Conservation (phyloP, 2,888 invertebrate species). For the Andrena flavipes region DNA sequence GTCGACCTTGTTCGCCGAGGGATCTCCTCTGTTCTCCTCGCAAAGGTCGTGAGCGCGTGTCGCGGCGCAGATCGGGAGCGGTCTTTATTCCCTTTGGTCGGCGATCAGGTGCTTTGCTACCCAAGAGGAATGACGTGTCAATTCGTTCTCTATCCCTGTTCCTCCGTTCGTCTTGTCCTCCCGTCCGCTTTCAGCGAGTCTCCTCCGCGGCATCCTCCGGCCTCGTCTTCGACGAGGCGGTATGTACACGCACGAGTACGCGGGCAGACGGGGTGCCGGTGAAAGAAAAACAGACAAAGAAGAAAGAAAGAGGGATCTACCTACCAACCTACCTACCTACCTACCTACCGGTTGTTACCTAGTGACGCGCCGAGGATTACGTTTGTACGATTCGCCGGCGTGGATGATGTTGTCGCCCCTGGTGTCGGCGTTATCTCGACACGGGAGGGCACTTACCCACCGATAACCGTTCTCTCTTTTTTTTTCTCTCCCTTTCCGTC, state of each 20-base stretch:
- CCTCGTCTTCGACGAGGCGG: slow-evolving; percentile 30
- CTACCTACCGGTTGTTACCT: slow-evolving; percentile 78
- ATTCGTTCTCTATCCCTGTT: slow-evolving; percentile 57
- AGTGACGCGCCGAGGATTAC: slow-evolving; percentile 80
- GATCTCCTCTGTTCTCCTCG: slow-evolving; percentile 17
- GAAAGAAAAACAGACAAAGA: slow-evolving; percentile 22
- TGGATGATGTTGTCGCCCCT: slow-evolving; percentile 83
- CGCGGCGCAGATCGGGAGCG: slow-evolving; percentile 46
- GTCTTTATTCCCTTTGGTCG: slow-evolving; percentile 67
- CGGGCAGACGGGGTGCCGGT: slow-evolving; percentile 16
- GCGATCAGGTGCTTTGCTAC: slow-evolving; percentile 63
- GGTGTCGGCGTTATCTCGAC: slow-evolving; percentile 84
- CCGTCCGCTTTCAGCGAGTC: slow-evolving; percentile 53
- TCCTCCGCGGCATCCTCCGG: slow-evolving; percentile 21
- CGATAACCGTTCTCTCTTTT: slow-evolving; percentile 77
- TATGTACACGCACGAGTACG: slow-evolving; percentile 39
- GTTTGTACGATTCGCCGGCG: slow-evolving; percentile 80
- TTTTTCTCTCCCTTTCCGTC: slow-evolving; percentile 49
- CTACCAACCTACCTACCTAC: slow-evolving; percentile 75
- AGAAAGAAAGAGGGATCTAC: slow-evolving; percentile 38
- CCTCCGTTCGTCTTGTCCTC: slow-evolving; percentile 45
- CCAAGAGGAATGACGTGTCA: slow-evolving; percentile 71
- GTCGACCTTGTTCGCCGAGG: slow-evolving; percentile 41
- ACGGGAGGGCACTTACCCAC: slow-evolving; percentile 83
- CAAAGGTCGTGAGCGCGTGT: slow-evolving; percentile 60